phyloP scores from a whole-genome alignment of 1,140 invertebrate genomes.

The Polypedilum vanderplanki region DNA sequence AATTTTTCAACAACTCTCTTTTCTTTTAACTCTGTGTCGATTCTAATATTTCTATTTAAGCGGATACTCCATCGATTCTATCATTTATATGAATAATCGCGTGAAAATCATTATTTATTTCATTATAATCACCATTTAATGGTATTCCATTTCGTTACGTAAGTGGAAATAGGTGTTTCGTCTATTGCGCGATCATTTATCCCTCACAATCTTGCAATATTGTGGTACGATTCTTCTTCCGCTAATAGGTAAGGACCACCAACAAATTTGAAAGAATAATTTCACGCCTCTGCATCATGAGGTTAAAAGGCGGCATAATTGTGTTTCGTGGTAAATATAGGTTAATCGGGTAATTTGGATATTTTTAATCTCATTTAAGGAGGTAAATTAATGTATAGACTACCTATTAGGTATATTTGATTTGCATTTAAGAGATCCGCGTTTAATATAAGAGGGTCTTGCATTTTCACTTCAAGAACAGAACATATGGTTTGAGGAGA shows the following conservation, averaged over 20 bases:
- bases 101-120: too few relatives aligned
- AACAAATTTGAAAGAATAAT: slow-evolving; percentile 44
- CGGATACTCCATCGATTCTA: background rate
- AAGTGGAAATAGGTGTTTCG: too few relatives aligned
- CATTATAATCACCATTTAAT: too few relatives aligned
- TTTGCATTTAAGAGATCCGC: slow-evolving; percentile 71
- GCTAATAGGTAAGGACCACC: background rate
- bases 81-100: too few relatives aligned
- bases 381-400: background rate
- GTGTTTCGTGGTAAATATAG: slow-evolving; percentile 53
- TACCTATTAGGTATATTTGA: slow-evolving; percentile 59
- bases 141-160: too few relatives aligned
- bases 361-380: background rate
- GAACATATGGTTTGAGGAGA: too few relatives aligned
- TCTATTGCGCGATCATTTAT: too few relatives aligned
- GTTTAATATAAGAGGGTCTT: slow-evolving; percentile 84
- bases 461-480: slow-evolving; percentile 85
- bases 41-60: background rate
- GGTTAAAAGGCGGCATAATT: slow-evolving; percentile 55
- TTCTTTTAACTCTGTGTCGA: background rate
- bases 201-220: slow-evolving; percentile 9
- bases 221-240: background rate
- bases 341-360: slow-evolving; percentile 48
- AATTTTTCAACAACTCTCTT: too few relatives aligned
- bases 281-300: slow-evolving; percentile 54